Percentiles rank a stretch among this genome's conserved stretches.
These are phyloP conservation scores for Heliconius hortense DNA, from an alignment of 2,888 invertebrate species.

Conservation along the genomic window DNA sequence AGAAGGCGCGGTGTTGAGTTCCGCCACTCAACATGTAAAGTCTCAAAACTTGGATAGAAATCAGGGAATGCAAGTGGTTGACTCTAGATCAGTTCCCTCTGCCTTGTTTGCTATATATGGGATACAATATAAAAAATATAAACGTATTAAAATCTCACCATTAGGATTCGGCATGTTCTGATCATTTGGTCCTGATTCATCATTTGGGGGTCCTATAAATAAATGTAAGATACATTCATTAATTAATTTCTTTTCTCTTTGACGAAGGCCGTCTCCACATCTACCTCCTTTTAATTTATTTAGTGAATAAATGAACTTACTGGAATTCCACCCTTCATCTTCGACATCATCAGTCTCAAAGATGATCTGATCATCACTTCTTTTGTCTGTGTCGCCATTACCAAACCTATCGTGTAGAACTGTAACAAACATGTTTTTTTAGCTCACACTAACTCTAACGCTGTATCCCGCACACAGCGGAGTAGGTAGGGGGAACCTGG, in stretches of 20 bases:
- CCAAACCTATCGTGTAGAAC: constrained; percentile 14
- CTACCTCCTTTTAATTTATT: too few species aligned
- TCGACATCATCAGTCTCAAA: constrained; percentile 8
- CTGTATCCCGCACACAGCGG: too few species aligned
- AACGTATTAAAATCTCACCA: neutral
- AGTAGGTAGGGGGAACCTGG: too few species aligned
- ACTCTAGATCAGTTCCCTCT: neutral
- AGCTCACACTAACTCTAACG: too few species aligned
- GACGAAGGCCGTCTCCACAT: neutral
- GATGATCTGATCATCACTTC: constrained; percentile 10
- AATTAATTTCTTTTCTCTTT: neutral
- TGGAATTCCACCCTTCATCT: neutral
- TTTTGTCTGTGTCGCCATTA: neutral
- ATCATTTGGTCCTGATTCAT: constrained; percentile 1
- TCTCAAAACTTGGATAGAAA: neutral
- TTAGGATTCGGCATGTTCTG: neutral
- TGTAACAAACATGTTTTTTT: neutral
- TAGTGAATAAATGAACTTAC: neutral
- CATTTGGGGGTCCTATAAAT: constrained; percentile 12
- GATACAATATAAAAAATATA: constrained; percentile 4
- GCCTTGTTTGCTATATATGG: neutral
- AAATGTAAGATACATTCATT: neutral
- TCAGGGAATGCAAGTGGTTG: neutral
- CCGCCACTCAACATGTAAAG: too few species aligned
- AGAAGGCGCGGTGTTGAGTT: too few species aligned